Evolutionary conservation across 2,888 invertebrate genomes (phyloP), one percentile per base, ranked within the genome.

Genomic region (Chrysolina americana): DNA sequence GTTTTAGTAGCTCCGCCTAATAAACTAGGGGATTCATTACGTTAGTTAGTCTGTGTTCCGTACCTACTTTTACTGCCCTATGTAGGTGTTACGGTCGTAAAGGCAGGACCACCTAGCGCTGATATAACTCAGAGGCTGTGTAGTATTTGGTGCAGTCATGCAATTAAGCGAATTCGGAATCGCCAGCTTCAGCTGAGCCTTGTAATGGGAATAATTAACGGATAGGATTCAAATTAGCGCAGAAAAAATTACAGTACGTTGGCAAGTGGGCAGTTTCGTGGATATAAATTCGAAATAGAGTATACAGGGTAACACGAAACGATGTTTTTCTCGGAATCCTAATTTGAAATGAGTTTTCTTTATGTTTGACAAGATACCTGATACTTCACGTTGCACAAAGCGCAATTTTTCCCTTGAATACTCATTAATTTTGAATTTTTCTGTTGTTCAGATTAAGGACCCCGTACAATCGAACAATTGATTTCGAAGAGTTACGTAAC

Each of bases 1-100:
- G 83, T 79, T 79, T 79, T 78, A 68, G 79, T 76, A 78, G 77
- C 80, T 78, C 64, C 79, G 76, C 72, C 71, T 78, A 82, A 82
- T 82, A 81, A 81, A 81, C 82, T 81, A 81, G 79, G 73, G 79
- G 78, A 79, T 81, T 79, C 80, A 80, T 81, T 80, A 79, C 77
- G 68, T 70, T 73, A 70, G 64, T 70, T 70, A 44, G 62, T 63
- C 63, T 59, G 71, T 73, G 70, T 76, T 73, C 68, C 66, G 63
- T 65, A 74, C 71, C 64, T 59, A 56, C 62, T 47, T 50, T 62
- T 47, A 62, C 72, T 71, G 68, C 65, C 74, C 73, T 77, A 81
- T 78, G 81, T 82, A 80, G 80, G 80, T 80, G 81, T 81, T 79
- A 74, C 74, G 71, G 75, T 74, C 78, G 76, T 79, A 79, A 79